These are phyloP conservation scores for Araneus ventricosus DNA, from an alignment of 1,140 invertebrate genomes.

Conservation along the genomic window DNA sequence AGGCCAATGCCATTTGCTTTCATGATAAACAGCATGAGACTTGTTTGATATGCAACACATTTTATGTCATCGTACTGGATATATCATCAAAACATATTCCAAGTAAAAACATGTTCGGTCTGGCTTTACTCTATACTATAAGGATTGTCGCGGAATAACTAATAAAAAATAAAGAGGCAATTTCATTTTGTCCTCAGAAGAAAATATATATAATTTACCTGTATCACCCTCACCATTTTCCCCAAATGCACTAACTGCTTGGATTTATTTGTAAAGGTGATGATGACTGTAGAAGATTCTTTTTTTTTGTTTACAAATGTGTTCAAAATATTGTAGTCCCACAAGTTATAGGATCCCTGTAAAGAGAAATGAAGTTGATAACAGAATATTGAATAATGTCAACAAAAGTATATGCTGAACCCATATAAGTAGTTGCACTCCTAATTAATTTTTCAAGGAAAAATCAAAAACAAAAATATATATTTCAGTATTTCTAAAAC, in stretches of 20 bases:
- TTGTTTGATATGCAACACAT: too few species aligned
- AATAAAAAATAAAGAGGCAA: not conserved
- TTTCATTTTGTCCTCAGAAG: not conserved
- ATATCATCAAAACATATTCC: too few species aligned
- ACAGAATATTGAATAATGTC: too few species aligned
- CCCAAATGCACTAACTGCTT: constrained; percentile 99
- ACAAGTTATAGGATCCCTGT: constrained; percentile 92
- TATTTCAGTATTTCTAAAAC: too few species aligned
- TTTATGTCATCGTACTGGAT: too few species aligned
- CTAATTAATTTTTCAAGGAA: too few species aligned
- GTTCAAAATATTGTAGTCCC: constrained; percentile 92
- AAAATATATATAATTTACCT: constrained; percentile 79
- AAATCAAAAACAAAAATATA: too few species aligned
- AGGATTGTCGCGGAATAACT: not conserved
- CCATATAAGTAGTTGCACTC: too few species aligned
- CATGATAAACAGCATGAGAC: too few species aligned
- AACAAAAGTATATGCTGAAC: too few species aligned
- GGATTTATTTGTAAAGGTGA: constrained; percentile 93
- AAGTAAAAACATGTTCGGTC: too few species aligned
- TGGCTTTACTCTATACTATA: not conserved
- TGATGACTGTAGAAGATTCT: constrained; percentile 98
- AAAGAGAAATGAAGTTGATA: constrained; percentile 78
- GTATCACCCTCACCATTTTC: constrained; percentile 93
- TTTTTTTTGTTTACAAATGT: constrained; percentile 92
- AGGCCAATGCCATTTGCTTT: too few species aligned